phyloP scores from a whole-genome alignment of 2,797 vertebrate species.

The Channa striata region DNA sequence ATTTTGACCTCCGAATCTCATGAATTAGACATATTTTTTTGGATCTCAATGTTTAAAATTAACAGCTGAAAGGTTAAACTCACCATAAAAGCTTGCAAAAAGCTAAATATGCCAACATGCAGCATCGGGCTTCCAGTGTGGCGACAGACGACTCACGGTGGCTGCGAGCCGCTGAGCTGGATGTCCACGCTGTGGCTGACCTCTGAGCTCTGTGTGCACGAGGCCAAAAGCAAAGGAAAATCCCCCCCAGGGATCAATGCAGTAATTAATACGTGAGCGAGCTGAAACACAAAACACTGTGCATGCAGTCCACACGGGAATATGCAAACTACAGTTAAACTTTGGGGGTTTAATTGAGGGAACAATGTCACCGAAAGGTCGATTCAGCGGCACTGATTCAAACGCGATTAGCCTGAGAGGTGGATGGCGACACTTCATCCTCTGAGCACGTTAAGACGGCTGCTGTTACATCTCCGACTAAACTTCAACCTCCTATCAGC shows the following conservation, averaged over 20 bases:
- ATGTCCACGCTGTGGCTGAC: slow-evolving; percentile 24
- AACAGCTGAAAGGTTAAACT: neutral
- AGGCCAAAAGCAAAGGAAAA: slow-evolving; percentile 10
- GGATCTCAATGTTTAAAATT: neutral
- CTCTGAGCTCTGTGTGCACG: slow-evolving; percentile 22
- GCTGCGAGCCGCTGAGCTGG: slow-evolving; percentile 54
- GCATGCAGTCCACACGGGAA: neutral
- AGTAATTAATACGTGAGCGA: slow-evolving; percentile 21
- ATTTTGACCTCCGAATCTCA: slow-evolving; percentile 9
- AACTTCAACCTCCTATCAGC: too few relatives aligned
- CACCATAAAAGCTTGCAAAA: neutral
- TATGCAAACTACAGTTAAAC: neutral
- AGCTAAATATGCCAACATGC: too few relatives aligned
- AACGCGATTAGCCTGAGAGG: neutral
- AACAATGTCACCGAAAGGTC: too few relatives aligned
- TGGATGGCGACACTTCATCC: neutral
- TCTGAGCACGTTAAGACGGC: neutral
- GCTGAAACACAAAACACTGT: slow-evolving; percentile 1
- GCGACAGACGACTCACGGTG: slow-evolving; percentile 33
- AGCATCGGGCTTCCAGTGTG: too few relatives aligned
- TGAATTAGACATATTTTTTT: neutral
- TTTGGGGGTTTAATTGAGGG: too few relatives aligned
- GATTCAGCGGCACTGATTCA: neutral
- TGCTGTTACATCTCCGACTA: too few relatives aligned
- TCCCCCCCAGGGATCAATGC: slow-evolving; percentile 22